These are phyloP conservation scores for Stylophora pistillata DNA, from an alignment of 64 coral and sea anemone species.

Conservation along the genomic window DNA sequence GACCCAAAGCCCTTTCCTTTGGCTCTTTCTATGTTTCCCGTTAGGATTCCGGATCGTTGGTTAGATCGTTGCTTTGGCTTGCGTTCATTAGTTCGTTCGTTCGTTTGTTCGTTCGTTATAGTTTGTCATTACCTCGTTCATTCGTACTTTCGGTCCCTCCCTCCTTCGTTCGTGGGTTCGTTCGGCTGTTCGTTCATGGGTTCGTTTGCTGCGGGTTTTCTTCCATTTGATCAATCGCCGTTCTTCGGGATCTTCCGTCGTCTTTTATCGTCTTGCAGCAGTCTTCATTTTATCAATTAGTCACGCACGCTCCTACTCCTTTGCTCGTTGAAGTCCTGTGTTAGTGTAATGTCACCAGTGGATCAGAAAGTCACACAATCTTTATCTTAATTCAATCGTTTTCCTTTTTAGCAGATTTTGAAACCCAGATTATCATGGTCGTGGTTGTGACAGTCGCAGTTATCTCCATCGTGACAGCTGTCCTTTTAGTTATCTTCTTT, in stretches of 20 bases:
- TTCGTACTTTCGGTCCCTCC: background rate
- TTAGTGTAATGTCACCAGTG: no score
- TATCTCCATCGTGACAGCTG: slow-evolving; percentile 9
- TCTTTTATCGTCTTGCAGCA: no score
- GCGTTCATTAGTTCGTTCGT: background rate
- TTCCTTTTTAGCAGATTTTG: background rate
- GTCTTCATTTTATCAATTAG: no score
- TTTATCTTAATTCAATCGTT: background rate
- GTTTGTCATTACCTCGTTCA: background rate
- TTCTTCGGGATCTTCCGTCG: no score
- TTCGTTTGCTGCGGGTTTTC: background rate
- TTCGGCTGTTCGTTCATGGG: background rate
- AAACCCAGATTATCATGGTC: slow-evolving; percentile 12
- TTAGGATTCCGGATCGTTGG: background rate
- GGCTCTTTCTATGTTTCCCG: background rate
- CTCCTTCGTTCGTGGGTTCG: background rate
- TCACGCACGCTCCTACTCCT: no score
- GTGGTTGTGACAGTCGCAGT: slow-evolving; percentile 2
- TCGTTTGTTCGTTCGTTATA: background rate
- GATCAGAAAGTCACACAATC: no score
- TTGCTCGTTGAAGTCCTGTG: no score
- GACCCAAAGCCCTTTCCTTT: background rate
- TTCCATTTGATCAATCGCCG: no score
- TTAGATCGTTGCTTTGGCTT: background rate
- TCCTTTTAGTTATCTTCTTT: slow-evolving; percentile 27